Base-by-base conservation (phyloP, 1,140 invertebrate species). In the Euglossa dilemma region DNA sequence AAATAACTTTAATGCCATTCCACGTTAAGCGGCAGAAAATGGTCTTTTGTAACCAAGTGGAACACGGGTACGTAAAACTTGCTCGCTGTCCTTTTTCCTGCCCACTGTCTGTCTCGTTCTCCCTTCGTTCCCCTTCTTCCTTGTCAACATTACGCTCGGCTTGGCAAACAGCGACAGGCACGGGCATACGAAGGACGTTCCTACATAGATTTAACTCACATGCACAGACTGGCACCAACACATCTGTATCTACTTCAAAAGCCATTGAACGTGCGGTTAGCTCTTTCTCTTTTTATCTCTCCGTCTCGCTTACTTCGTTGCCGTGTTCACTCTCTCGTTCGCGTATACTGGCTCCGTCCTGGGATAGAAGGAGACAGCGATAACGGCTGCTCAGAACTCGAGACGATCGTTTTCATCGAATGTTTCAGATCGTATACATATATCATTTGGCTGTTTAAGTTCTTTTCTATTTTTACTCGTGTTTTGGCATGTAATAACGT, bases 111-210 rank as follows among this genome's bases (percentile, higher is more conserved):
- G 36, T 79, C 52, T 70, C 52, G 23, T 28, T 23, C 25, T 67
- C 57, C 45, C 25, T n/a, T 25, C 43, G n/a, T 52, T 52, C 69
- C 54, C 61, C 81, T 73, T 80, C 72, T 61, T 75, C 56, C 82
- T 66, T 77, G 83, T 84, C 81, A 80, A 86, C 82, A 87, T 87
- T 82, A 85, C 85, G 89, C 89, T 85, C 75, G 63, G 75, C 83
- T 89, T 90, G 89, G 85, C 89, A 90, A 90, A 90, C 87, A 81
- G 77, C 85, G 87, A 90, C 89, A 89, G 78, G 84, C 85, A 89
- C 82, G 85, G 67, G 66, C 82, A 70, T 54, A 57, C 81, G 89
- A 90, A 90, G 89, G 89, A 87, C 89, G 77, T 69, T 59, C 71
- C 43, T 18, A 86, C 18, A 79, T 74, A 71, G 20, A 25, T 45